Conservation (phyloP, 2,888 invertebrate genomes). For the Aspidapion aeneum region DNA sequence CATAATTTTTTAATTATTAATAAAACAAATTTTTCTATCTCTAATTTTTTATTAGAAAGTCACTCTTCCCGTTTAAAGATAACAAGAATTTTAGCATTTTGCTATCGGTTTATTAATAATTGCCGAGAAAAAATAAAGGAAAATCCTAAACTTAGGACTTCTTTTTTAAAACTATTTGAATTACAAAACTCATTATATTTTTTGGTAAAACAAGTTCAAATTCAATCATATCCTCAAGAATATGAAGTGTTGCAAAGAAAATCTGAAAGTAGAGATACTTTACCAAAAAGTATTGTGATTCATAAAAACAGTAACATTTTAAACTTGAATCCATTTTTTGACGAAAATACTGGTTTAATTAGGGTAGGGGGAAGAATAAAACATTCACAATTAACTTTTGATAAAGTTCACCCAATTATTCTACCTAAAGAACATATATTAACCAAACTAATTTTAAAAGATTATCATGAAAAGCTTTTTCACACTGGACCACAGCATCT, state of each 20-base stretch:
- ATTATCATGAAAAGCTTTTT: slow-evolving; percentile 8
- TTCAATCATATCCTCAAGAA: not conserved
- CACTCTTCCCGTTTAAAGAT: not conserved
- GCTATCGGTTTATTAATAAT: not conserved
- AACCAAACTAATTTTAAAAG: slow-evolving; percentile 10
- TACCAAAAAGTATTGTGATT: not conserved
- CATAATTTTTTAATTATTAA: not conserved
- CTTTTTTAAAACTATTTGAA: too few species aligned
- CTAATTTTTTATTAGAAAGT: not conserved
- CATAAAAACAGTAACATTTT: slow-evolving; percentile 8
- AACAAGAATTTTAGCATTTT: not conserved
- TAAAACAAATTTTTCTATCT: not conserved
- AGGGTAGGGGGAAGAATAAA: slow-evolving; percentile 32
- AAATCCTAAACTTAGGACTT: too few species aligned
- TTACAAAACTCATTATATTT: too few species aligned
- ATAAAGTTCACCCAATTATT: slow-evolving; percentile 29
- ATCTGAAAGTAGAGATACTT: not conserved
- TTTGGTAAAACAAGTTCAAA: not conserved
- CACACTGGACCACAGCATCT: slow-evolving; percentile 16
- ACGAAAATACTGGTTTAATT: slow-evolving; percentile 22
- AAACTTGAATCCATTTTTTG: slow-evolving; percentile 15
- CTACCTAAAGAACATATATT: slow-evolving; percentile 21
- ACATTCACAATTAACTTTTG: slow-evolving; percentile 1
- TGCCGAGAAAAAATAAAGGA: too few species aligned
- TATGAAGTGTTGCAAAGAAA: not conserved